A percentile compares a stretch with the other conserved stretches of the same genome.
Conservation (phyloP, 2,113 vertebrate species). For the Nothobranchius furzeri region DNA sequence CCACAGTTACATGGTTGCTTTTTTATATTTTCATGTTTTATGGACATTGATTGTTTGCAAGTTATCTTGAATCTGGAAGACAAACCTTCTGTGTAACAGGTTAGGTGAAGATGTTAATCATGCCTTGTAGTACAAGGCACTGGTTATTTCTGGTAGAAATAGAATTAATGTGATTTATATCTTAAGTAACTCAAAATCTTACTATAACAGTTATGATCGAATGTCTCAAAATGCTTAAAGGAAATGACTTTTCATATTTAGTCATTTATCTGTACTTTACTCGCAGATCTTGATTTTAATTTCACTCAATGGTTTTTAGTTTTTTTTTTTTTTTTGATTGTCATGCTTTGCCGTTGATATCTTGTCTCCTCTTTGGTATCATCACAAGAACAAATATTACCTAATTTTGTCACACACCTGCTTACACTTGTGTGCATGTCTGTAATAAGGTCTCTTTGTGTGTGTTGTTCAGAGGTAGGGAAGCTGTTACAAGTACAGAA, state of each 20-base stretch:
- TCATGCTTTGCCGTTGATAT: neutral
- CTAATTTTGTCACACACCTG: neutral
- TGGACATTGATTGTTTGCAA: neutral
- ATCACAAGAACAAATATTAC: neutral
- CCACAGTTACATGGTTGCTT: no score
- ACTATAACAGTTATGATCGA: neutral
- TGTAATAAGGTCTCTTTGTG: neutral
- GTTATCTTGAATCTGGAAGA: neutral
- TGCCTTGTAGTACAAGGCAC: no score
- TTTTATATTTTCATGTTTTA: neutral
- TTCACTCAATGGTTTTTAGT: no score
- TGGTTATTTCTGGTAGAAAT: no score
- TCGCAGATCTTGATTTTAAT: no score
- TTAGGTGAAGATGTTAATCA: no score
- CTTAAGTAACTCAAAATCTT: neutral
- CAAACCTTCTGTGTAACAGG: no score
- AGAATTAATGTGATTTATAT: no score
- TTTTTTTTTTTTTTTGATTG: no score
- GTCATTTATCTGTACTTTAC: no score
- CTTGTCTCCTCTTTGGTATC: neutral
- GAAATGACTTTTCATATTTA: no score
- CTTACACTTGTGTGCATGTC: neutral
- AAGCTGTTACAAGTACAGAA: constrained; percentile 95
- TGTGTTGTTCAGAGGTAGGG: constrained; percentile 84
- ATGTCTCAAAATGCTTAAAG: no score